Percentiles rank a stretch among this genome's conserved stretches.
Conservation (phyloP, 2,888 invertebrate genomes). For the Sicus ferrugineus region DNA sequence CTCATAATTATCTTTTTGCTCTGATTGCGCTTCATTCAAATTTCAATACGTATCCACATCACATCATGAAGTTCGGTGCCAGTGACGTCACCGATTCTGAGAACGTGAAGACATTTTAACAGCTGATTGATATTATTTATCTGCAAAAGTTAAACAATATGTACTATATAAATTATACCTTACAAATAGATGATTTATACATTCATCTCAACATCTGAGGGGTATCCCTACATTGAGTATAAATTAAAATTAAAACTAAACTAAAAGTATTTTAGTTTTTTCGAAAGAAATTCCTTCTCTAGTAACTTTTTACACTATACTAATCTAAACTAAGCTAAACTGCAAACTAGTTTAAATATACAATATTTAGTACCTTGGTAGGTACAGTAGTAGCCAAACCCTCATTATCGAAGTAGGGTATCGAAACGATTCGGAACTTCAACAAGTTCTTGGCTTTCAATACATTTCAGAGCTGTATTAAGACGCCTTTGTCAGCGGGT, state of each 20-base stretch:
- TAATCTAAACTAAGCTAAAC: too few relatives aligned
- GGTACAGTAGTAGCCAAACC: too few relatives aligned
- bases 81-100: constrained; percentile 16
- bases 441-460: neutral
- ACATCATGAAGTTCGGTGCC: neutral
- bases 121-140: constrained; percentile 20
- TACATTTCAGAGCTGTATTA: constrained; percentile 1
- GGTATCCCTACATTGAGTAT: too few relatives aligned
- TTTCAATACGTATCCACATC: neutral
- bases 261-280: too few relatives aligned
- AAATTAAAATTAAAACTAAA: too few relatives aligned
- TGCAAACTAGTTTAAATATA: too few relatives aligned
- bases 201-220: neutral
- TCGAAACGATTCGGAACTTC: too few relatives aligned
- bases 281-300: too few relatives aligned
- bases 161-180: neutral
- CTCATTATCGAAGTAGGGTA: neutral
- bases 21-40: neutral
- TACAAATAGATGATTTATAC: neutral
- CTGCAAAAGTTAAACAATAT: constrained; percentile 3
- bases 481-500: neutral
- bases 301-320: too few relatives aligned
- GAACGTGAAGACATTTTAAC: constrained; percentile 16
- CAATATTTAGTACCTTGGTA: too few relatives aligned
- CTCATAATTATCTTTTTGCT: neutral